Evolutionary conservation across 2,888 invertebrate genomes (phyloP).

Genomic region (Nephrotoma guestfalica): DNA sequence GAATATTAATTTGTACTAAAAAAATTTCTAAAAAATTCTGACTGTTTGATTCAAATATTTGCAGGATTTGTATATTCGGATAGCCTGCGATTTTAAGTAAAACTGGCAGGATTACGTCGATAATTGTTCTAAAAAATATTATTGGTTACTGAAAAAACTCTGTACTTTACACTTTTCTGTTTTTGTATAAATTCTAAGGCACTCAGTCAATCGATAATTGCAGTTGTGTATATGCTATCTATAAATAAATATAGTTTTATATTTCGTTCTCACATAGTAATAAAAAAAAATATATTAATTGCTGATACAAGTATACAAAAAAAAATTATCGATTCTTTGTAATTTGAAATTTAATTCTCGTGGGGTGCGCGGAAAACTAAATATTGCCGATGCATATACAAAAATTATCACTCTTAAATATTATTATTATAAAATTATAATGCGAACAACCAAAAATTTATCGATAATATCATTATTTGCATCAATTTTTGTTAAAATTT

Average conservation of each 20-base stretch:
- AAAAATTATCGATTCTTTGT: neutral
- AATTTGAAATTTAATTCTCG: neutral
- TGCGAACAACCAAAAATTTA: neutral
- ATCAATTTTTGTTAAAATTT: neutral
- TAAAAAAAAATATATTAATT: neutral
- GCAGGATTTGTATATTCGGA: too few species aligned
- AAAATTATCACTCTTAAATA: neutral
- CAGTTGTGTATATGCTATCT: neutral
- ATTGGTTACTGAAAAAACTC: neutral
- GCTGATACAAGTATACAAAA: neutral
- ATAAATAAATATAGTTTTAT: neutral
- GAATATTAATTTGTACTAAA: too few species aligned
- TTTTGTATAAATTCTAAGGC: neutral
- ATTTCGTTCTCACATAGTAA: neutral
- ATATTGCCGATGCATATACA: neutral
- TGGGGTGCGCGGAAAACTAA: neutral
- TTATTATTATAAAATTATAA: neutral
- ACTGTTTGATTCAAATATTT: neutral
- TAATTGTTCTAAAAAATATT: too few species aligned
- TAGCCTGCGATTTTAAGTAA: too few species aligned
- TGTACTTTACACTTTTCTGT: neutral
- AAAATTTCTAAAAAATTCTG: neutral
- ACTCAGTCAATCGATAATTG: neutral
- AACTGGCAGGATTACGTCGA: too few species aligned
- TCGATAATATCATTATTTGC: neutral